These are phyloP conservation scores for Smittia aterrima DNA, from an alignment of 2,888 invertebrate species.

Conservation along the genomic window DNA sequence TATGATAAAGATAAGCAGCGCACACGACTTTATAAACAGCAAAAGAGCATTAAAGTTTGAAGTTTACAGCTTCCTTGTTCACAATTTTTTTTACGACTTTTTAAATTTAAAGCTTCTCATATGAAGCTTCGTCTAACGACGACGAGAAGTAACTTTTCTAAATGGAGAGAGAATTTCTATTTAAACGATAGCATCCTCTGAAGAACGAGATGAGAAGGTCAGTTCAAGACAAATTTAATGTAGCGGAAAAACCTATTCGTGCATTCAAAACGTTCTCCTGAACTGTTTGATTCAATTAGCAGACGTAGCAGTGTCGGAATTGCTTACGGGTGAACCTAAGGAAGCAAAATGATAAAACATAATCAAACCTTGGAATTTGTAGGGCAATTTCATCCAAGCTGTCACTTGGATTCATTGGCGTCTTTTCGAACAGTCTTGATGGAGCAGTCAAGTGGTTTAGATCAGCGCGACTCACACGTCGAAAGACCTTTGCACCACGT, in stretches of 20 bases:
- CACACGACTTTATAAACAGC: not conserved
- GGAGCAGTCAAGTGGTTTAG: slow-evolving; percentile 64
- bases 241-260: not conserved
- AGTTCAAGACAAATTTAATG: not conserved
- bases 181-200: no score
- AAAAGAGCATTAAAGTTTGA: no score
- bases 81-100: not conserved
- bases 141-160: not conserved
- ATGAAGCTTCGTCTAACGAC: not conserved
- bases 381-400: slow-evolving; percentile 88
- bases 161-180: no score
- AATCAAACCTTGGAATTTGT: slow-evolving; percentile 82
- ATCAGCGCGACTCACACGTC: slow-evolving; percentile 55
- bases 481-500: slow-evolving; percentile 60
- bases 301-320: no score
- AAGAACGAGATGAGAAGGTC: no score
- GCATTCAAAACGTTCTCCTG: not conserved
- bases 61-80: not conserved
- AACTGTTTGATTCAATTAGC: no score
- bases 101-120: slow-evolving; percentile 15
- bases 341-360: not conserved
- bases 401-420: slow-evolving; percentile 73
- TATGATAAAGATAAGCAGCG: not conserved
- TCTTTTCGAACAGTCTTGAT: slow-evolving; percentile 78
- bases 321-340: not conserved